Evolutionary conservation across 2,113 vertebrate species (phyloP).

Genomic region (Salvelinus fontinalis): DNA sequence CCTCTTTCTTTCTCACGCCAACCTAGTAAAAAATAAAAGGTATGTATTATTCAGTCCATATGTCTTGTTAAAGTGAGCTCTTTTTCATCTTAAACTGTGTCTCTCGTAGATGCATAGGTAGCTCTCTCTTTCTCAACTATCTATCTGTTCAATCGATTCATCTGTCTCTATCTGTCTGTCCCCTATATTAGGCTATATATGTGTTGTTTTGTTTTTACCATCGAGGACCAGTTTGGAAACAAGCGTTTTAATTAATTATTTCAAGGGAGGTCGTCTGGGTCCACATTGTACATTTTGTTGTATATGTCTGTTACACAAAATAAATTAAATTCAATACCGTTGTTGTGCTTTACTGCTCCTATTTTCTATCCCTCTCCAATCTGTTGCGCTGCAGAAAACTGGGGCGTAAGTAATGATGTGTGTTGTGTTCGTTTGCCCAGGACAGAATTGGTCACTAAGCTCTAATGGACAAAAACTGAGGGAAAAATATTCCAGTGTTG

Average conservation of each 20-base stretch:
- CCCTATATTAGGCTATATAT: conserved; percentile 28
- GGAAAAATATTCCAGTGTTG: background rate
- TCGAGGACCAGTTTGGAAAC: too few species aligned
- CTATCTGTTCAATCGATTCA: conserved; percentile 41
- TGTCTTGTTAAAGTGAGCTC: conserved; percentile 69
- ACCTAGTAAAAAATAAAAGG: conserved; percentile 60
- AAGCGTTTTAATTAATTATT: too few species aligned
- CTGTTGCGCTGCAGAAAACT: conserved; percentile 50
- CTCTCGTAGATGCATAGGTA: background rate
- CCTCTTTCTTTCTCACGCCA: conserved; percentile 38
- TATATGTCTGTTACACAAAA: too few species aligned
- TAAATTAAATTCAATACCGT: too few species aligned
- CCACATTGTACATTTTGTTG: too few species aligned
- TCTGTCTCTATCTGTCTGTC: conserved; percentile 60
- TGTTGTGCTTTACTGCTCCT: too few species aligned
- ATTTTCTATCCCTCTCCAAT: too few species aligned
- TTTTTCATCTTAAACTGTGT: conserved; percentile 72
- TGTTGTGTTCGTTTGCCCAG: conserved; percentile 21
- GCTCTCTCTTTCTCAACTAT: conserved; percentile 27
- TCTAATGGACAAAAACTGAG: background rate
- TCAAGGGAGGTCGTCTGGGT: too few species aligned
- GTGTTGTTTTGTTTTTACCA: too few species aligned
- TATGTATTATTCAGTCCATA: conserved; percentile 75
- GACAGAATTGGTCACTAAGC: conserved; percentile 17
- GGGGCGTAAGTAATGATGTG: conserved; percentile 50